These are phyloP conservation scores for Avahi laniger DNA, from an alignment of 2,797 vertebrate genomes.

Conservation along the genomic window DNA sequence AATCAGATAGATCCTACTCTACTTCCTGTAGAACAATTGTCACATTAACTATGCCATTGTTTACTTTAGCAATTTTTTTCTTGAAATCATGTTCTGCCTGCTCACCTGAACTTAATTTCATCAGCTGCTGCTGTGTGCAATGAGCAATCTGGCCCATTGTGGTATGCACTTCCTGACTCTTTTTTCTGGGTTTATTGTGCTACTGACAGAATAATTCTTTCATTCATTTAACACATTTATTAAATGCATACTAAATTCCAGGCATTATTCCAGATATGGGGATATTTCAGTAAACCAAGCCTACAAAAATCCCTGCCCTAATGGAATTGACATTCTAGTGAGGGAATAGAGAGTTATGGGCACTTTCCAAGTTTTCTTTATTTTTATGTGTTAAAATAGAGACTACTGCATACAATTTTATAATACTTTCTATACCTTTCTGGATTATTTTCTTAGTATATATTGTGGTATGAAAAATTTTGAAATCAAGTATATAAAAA, in stretches of 20 bases:
- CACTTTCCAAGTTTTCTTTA: not conserved
- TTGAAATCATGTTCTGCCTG: not conserved
- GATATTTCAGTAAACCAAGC: not conserved
- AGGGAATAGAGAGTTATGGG: not conserved
- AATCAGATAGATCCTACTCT: not conserved
- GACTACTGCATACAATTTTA: not conserved
- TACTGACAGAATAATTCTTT: not conserved
- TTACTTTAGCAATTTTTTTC: not conserved
- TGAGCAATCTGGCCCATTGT: not conserved
- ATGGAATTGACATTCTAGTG: not conserved
- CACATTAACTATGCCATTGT: not conserved
- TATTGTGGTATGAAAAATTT: not conserved
- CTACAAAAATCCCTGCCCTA: not conserved
- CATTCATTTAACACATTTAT: not conserved
- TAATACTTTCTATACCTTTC: not conserved
- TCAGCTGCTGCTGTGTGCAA: not conserved
- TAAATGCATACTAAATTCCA: not conserved
- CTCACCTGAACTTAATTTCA: not conserved
- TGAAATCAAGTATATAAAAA: not conserved
- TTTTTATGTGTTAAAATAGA: not conserved
- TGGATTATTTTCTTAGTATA: not conserved
- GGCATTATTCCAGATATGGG: not conserved
- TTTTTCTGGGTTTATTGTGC: not conserved
- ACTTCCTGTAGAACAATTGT: not conserved
- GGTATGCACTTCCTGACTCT: not conserved